These are phyloP conservation scores for Conops quadrifasciatus DNA, from an alignment of 2,888 invertebrate species.

Conservation along the genomic window DNA sequence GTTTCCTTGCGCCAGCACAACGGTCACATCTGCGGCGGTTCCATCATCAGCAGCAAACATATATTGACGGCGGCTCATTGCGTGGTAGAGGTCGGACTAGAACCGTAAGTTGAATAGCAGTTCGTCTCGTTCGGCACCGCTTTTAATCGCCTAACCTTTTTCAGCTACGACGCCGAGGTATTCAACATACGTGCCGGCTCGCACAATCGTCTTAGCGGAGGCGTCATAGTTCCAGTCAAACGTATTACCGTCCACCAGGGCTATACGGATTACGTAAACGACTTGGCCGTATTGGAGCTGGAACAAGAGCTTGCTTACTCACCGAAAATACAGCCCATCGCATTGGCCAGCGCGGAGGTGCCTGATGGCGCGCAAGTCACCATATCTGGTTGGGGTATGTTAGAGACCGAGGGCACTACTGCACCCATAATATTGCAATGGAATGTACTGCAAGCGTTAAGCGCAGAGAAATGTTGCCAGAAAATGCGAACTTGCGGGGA, in stretches of 20 bases:
- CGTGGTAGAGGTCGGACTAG: constrained; percentile 40
- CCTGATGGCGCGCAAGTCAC: constrained; percentile 45
- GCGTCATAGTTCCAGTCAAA: constrained; percentile 49
- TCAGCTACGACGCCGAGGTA: constrained; percentile 43
- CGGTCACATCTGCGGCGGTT: constrained; percentile 50
- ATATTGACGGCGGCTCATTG: constrained; percentile 53
- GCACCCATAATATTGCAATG: constrained; percentile 41
- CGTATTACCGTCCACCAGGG: constrained; percentile 44
- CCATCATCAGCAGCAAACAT: constrained; percentile 45
- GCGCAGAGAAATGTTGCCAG: constrained; percentile 34
- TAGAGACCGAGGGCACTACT: constrained; percentile 37
- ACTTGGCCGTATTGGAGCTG: constrained; percentile 50
- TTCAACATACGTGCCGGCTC: constrained; percentile 56
- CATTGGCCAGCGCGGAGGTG: constrained; percentile 42
- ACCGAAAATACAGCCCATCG: constrained; percentile 43
- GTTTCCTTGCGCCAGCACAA: constrained; percentile 50
- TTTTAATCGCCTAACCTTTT: not conserved
- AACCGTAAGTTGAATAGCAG: not conserved
- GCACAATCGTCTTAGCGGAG: constrained; percentile 49
- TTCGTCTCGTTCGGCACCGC: not conserved
- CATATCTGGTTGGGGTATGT: constrained; percentile 53
- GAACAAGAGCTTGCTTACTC: constrained; percentile 44
- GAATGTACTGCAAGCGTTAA: constrained; percentile 47
- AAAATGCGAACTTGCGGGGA: constrained; percentile 36
- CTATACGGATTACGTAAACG: constrained; percentile 42